Conservation (phyloP, 2,797 vertebrate genomes). For the Heterohyrax brucei region DNA sequence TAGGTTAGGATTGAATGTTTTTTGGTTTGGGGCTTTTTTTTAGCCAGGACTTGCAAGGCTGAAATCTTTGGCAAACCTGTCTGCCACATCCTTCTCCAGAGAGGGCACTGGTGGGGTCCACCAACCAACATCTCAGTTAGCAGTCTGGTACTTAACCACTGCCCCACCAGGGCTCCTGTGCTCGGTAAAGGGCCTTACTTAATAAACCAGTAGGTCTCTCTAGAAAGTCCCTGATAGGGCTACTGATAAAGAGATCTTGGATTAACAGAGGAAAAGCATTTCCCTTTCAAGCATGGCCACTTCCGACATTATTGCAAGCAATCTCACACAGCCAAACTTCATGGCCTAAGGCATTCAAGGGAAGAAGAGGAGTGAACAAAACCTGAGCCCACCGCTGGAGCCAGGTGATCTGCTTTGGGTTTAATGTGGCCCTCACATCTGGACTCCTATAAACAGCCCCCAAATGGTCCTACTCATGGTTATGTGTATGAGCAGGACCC, state of each 20-base stretch:
- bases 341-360: neutral
- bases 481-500: neutral
- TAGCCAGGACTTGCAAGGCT: neutral
- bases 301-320: neutral
- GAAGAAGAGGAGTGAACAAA: neutral
- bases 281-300: neutral
- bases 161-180: neutral
- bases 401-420: neutral
- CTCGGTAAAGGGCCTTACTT: neutral
- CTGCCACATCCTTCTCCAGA: no score
- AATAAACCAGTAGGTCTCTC: neutral
- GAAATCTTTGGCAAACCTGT: neutral
- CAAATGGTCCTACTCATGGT: neutral
- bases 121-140: no score
- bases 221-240: neutral
- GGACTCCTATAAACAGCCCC: neutral
- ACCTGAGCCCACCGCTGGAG: neutral
- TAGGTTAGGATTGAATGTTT: no score
- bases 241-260: slow-evolving; percentile 16
- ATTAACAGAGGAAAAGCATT: neutral
- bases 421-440: neutral
- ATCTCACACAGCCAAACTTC: neutral
- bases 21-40: no score
- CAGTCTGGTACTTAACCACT: no score
- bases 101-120: no score